Conservation (phyloP, 2,888 invertebrate genomes). For the Conchocele bisecta region DNA sequence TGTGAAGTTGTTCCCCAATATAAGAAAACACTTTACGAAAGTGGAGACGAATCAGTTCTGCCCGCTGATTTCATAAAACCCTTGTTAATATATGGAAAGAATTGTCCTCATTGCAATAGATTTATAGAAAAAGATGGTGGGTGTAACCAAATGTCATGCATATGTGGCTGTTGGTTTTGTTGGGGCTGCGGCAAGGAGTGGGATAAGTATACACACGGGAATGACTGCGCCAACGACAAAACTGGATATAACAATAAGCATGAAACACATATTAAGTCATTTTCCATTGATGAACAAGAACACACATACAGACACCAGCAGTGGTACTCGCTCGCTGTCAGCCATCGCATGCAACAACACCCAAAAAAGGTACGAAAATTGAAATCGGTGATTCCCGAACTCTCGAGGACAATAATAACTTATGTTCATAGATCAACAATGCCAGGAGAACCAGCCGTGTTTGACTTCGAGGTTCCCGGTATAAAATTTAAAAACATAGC, state of each 20-base stretch:
- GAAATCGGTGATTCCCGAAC: conserved; percentile 19
- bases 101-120: conserved; percentile 63
- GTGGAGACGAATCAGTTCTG: conserved; percentile 45
- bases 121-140: conserved; percentile 66
- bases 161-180: conserved; percentile 63
- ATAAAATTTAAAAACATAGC: conserved; percentile 13
- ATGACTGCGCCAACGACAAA: conserved; percentile 14
- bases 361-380: conserved; percentile 20
- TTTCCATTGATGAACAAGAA: not conserved
- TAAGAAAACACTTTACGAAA: conserved; percentile 38
- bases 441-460: conserved; percentile 8
- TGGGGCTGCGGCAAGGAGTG: conserved; percentile 63
- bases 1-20: conserved; percentile 55
- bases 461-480: conserved; percentile 19
- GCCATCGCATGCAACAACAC: conserved; percentile 41
- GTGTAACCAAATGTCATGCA: conserved; percentile 60
- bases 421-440: conserved; percentile 16
- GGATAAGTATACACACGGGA: not conserved
- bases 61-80: conserved; percentile 13
- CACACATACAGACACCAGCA: not conserved
- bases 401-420: conserved; percentile 22
- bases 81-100: conserved; percentile 56
- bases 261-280: too few species aligned
- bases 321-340: conserved; percentile 51
- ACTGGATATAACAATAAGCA: conserved; percentile 15